A percentile compares a stretch with the other conserved stretches of the same genome.
Evolutionary conservation across 2,888 invertebrate species (phyloP).

Genomic region (Himalopsyche tibetana): DNA sequence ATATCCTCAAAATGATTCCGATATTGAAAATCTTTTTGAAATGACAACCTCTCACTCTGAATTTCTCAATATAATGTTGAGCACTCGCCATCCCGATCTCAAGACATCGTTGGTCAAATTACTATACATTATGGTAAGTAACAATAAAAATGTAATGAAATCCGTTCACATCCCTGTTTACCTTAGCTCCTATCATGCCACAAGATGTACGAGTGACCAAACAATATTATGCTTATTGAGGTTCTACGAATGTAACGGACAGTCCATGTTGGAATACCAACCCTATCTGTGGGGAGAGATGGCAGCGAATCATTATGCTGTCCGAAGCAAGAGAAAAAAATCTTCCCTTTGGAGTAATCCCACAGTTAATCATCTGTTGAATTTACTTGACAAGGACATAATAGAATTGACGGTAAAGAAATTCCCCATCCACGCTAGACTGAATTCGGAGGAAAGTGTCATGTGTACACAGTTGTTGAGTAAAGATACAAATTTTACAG

Average conservation of each 20-base stretch:
- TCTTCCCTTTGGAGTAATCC: constrained; percentile 83
- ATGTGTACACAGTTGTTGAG: background rate
- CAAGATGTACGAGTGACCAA: constrained; percentile 83
- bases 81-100: constrained; percentile 73
- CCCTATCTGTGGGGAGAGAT: constrained; percentile 91
- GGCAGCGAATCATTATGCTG: constrained; percentile 86
- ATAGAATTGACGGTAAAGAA: constrained; percentile 82
- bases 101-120: constrained; percentile 82
- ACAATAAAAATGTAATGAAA: constrained; percentile 81
- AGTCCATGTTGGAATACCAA: constrained; percentile 81
- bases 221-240: constrained; percentile 82
- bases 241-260: constrained; percentile 82
- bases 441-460: constrained; percentile 72
- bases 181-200: constrained; percentile 87
- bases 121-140: constrained; percentile 79
- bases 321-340: constrained; percentile 76
- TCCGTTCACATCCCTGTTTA: constrained; percentile 84
- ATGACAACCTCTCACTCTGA: constrained; percentile 88
- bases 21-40: constrained; percentile 80
- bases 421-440: constrained; percentile 81
- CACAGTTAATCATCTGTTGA: constrained; percentile 83
- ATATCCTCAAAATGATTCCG: constrained; percentile 74
- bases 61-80: constrained; percentile 83
- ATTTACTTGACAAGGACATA: constrained; percentile 81
- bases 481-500: background rate